Evolutionary conservation across 2,113 vertebrate species (phyloP).

Genomic region (Dicaeum eximium): DNA sequence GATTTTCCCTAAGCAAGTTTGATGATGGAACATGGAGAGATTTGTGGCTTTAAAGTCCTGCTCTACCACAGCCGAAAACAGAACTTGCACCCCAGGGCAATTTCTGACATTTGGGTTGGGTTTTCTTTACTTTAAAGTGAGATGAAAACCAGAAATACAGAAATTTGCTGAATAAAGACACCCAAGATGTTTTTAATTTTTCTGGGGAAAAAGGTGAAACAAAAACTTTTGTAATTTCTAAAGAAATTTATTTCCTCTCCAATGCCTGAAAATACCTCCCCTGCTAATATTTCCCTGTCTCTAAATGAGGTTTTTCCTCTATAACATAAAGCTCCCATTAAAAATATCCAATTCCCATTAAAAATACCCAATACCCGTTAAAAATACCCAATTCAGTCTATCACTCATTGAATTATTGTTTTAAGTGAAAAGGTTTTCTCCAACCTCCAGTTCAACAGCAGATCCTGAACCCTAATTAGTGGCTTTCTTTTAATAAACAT

Average conservation of each 20-base stretch:
- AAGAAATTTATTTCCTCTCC: not conserved
- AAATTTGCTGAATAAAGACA: not conserved
- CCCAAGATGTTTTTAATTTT: not conserved
- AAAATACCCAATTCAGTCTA: not conserved
- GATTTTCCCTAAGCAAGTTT: not conserved
- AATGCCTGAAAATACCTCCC: not conserved
- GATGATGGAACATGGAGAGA: not conserved
- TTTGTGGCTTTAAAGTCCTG: not conserved
- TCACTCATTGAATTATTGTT: not conserved
- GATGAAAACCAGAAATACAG: not conserved
- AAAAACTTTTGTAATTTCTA: not conserved
- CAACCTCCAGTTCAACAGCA: not conserved
- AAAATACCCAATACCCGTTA: not conserved
- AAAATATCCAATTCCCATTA: not conserved
- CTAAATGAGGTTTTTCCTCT: not conserved
- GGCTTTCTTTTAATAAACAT: not conserved
- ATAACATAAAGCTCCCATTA: not conserved
- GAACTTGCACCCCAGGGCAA: not conserved
- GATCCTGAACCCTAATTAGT: not conserved
- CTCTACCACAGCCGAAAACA: not conserved
- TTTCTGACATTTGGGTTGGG: conserved; percentile 25
- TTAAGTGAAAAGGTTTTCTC: not conserved
- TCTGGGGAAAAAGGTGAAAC: not conserved
- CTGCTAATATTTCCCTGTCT: not conserved
- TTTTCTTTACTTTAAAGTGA: not conserved